A percentile compares a stretch with the other conserved stretches of the same genome.
Evolutionary conservation across 2,797 vertebrate species (phyloP).

Genomic region (Diplodus puntazzo): DNA sequence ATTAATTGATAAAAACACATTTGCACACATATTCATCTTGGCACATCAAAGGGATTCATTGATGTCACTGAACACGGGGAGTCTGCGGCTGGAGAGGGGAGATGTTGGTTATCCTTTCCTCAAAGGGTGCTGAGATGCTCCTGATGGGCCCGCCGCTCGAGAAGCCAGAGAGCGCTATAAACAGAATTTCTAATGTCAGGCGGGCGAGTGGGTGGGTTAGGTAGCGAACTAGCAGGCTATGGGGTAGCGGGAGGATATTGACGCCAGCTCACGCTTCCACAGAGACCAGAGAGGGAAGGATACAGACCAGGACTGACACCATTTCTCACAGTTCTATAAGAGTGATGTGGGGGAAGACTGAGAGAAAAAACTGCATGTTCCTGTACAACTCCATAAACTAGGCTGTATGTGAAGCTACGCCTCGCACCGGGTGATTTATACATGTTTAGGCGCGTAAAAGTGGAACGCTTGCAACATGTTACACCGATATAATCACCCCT

Average conservation of each 20-base stretch:
- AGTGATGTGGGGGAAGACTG: conserved; percentile 55
- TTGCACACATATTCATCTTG: conserved; percentile 84
- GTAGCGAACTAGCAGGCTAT: conserved; percentile 78
- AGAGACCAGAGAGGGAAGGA: conserved; percentile 82
- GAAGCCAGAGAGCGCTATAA: conserved; percentile 87
- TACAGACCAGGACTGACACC: conserved; percentile 84
- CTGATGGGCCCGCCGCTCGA: conserved; percentile 83
- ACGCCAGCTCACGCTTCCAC: conserved; percentile 84
- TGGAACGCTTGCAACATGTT: conserved; percentile 26
- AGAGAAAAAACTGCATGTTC: conserved; percentile 42
- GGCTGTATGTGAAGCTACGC: neutral
- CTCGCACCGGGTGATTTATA: neutral
- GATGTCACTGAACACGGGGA: conserved; percentile 86
- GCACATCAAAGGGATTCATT: conserved; percentile 88
- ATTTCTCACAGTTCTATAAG: conserved; percentile 80
- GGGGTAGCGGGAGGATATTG: conserved; percentile 79
- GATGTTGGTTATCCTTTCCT: conserved; percentile 85
- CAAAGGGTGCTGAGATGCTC: conserved; percentile 85
- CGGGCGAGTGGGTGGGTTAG: conserved; percentile 81
- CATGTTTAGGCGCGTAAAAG: conserved; percentile 27
- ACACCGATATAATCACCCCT: conserved; percentile 19
- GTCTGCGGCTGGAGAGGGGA: conserved; percentile 76
- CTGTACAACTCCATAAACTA: conserved; percentile 28
- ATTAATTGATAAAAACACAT: conserved; percentile 87
- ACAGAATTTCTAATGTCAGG: conserved; percentile 89